phyloP scores from a whole-genome alignment of 2,888 invertebrate species.

The Rotaria sp. region DNA sequence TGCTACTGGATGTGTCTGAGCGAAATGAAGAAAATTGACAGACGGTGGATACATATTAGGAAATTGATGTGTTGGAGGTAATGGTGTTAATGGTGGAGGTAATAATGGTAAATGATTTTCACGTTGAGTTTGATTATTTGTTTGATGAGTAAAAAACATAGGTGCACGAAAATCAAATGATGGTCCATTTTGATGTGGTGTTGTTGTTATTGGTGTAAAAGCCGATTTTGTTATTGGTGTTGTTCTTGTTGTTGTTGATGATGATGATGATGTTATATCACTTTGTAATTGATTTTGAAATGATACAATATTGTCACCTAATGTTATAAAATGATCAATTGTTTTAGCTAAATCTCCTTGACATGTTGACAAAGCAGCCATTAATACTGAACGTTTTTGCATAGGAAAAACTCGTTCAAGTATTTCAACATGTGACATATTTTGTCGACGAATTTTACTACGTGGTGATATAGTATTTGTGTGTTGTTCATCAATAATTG shows the following conservation, averaged over 20 bases:
- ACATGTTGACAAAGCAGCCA: neutral
- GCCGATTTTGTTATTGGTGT: slow-evolving; percentile 2
- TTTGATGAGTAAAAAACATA: neutral
- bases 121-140: neutral
- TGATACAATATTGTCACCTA: neutral
- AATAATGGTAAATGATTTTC: neutral
- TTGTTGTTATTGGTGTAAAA: neutral
- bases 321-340: neutral
- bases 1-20: slow-evolving; percentile 4
- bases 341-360: slow-evolving; percentile 6
- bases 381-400: slow-evolving; percentile 14
- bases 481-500: neutral
- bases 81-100: neutral
- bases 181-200: neutral
- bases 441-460: neutral
- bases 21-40: slow-evolving; percentile 9
- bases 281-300: neutral
- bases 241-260: neutral
- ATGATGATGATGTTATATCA: neutral
- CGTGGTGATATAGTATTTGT: neutral
- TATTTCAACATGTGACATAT: slow-evolving; percentile 2
- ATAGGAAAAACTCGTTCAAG: slow-evolving; percentile 3
- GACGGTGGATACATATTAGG: neutral
- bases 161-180: neutral
- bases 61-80: neutral